These are phyloP conservation scores for Chrysocyon brachyurus DNA, from an alignment of 2,797 vertebrate genomes.

Conservation along the genomic window DNA sequence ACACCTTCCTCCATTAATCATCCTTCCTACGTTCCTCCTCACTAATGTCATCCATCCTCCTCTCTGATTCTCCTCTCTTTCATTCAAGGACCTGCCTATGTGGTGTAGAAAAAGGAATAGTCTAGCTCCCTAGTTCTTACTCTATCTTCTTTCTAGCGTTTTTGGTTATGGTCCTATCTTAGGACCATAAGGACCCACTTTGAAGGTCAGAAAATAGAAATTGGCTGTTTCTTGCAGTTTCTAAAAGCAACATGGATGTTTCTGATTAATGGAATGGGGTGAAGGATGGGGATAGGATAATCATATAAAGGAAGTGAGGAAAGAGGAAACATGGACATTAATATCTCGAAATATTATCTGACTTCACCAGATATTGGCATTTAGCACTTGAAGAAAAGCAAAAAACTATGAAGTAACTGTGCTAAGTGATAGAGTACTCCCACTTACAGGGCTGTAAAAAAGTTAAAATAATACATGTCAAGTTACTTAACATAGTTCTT, in stretches of 20 bases:
- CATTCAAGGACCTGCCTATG: not conserved
- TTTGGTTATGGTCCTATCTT: not conserved
- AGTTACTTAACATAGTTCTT: not conserved
- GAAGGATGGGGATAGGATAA: not conserved
- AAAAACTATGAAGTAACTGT: not conserved
- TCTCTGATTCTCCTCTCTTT: not conserved
- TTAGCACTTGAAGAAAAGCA: conserved; percentile 25
- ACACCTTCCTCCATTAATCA: not conserved
- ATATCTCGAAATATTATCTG: conserved; percentile 46
- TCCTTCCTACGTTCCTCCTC: not conserved
- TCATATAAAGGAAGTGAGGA: not conserved
- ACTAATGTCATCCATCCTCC: not conserved
- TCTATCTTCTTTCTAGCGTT: not conserved
- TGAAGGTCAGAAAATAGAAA: conserved; percentile 37
- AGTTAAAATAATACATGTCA: not conserved
- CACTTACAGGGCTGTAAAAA: not conserved
- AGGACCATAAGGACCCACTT: not conserved
- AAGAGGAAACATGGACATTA: not conserved
- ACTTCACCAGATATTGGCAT: not conserved
- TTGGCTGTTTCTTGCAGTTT: not conserved
- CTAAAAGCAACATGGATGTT: not conserved
- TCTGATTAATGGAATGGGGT: not conserved
- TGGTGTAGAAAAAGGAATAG: not conserved
- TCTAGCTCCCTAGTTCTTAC: not conserved
- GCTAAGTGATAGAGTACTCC: not conserved